Evolutionary conservation across 2,113 vertebrate genomes (phyloP), one percentile per base, ranked within the genome.

Genomic region (Vulpes ferrilata): DNA sequence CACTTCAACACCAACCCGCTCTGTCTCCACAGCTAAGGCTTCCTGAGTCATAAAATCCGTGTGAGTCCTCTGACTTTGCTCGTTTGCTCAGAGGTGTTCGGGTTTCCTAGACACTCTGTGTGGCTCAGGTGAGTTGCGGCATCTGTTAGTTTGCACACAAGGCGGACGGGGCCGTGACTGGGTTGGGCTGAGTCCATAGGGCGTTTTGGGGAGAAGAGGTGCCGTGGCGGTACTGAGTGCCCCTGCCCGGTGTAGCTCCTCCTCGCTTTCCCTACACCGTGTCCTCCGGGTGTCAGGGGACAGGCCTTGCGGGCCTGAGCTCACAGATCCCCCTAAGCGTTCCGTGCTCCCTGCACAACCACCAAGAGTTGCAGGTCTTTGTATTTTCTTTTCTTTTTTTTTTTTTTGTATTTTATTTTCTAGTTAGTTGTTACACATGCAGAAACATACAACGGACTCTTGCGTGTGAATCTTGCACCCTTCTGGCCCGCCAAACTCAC

Each of bases 201-300:
- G 12, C 25, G 13, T 1, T 19, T 1, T 69, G 1, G 3, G 20
- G 48, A 85, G 53, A 11, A 6, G 7, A 4, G 22, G 43, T 4
- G 0, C 1, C 5, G 2, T 8, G 38, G 0, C 0, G 0, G 2
- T 0, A 0, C 1, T 0, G 35, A 38, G 51, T 2, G 25, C 25
- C 22, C 48, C 15, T 16, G 20, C 12, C 4, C 3, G 1, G 2
- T 3, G 48, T 5, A n/a, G 11, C 1, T 12, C 5, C 23, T 15
- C 25, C 7, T 7, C 22, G 7, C 1, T 35, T 43, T 65, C 79
- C 43, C 32, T 9, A 1, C 2, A 20, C 0, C 22, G 9, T 2
- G 1, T 23, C 0, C 22, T 3, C 3, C 1, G 0, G 1, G 2
- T 1, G 10, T 9, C 32, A 0, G 20, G 27, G 4, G 0, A 5